Percentiles rank a stretch among this genome's conserved stretches.
Evolutionary conservation across 2,888 invertebrate species (phyloP).

Genomic region (Stenoptilia bipunctidactyla): DNA sequence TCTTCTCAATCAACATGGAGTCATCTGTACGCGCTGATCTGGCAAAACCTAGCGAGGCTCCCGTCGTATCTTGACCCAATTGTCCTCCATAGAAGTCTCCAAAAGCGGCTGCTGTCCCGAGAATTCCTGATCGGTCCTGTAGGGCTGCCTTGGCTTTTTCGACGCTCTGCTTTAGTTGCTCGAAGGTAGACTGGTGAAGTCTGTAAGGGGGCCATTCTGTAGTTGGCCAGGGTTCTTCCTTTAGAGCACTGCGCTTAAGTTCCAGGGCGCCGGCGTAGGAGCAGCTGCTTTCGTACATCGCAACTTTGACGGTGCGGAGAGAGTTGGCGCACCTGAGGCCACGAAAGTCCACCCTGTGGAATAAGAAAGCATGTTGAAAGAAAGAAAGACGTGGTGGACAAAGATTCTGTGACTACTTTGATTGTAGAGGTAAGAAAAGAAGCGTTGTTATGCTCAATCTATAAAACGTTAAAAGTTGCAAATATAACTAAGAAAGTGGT

Average conservation of each 20-base stretch:
- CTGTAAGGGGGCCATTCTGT: constrained; percentile 84
- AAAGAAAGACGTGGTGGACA: no score
- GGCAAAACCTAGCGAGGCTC: constrained; percentile 45
- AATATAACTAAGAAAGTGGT: no score
- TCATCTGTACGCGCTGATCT: constrained; percentile 49
- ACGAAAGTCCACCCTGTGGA: constrained; percentile 47
- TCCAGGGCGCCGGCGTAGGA: constrained; percentile 89
- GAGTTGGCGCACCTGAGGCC: constrained; percentile 52
- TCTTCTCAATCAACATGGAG: constrained; percentile 50
- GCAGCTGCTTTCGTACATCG: constrained; percentile 95
- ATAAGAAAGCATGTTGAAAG: no score
- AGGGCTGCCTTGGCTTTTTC: constrained; percentile 91
- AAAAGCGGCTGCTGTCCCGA: constrained; percentile 80
- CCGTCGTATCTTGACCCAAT: constrained; percentile 47
- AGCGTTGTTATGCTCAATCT: no score
- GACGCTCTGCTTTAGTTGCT: constrained; percentile 90
- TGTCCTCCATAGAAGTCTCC: constrained; percentile 75
- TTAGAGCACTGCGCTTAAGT: constrained; percentile 77
- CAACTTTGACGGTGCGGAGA: constrained; percentile 55
- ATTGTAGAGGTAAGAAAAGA: no score
- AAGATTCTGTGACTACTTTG: no score
- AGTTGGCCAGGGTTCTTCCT: constrained; percentile 72
- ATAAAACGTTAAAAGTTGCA: no score
- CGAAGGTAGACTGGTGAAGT: constrained; percentile 88
- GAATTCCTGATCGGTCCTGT: constrained; percentile 77